Conservation (phyloP, 2,797 vertebrate genomes). For the Cyprinella venusta region DNA sequence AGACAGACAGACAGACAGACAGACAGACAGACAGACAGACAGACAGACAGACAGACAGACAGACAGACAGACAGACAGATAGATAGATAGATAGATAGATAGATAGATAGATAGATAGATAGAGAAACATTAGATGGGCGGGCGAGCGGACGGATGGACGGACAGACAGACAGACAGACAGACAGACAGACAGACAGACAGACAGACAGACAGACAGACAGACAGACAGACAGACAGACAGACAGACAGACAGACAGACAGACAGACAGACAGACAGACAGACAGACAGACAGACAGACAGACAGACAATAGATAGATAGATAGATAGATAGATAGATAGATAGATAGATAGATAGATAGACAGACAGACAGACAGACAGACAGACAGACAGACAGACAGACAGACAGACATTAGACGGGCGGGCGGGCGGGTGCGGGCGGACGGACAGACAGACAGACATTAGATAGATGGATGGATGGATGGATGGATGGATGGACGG, state of each 20-base stretch:
- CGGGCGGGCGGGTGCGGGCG: too few relatives aligned
- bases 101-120: neutral
- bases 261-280: accelerated
- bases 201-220: neutral
- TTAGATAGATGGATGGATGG: neutral
- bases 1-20: too few relatives aligned
- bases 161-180: neutral
- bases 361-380: neutral
- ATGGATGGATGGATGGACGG: neutral
- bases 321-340: neutral
- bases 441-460: neutral
- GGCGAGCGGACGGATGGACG: too few relatives aligned
- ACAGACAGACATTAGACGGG: too few relatives aligned
- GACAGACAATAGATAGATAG: neutral
- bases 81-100: neutral
- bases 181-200: accelerated
- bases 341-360: neutral
- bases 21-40: too few relatives aligned
- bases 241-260: neutral
- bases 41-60: too few relatives aligned
- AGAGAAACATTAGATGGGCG: too few relatives aligned
- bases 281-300: neutral
- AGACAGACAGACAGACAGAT: neutral
- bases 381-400: neutral
- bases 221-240: accelerated